Evolutionary conservation across 2,113 vertebrate genomes (phyloP).

Genomic region (Mus spicilegus): DNA sequence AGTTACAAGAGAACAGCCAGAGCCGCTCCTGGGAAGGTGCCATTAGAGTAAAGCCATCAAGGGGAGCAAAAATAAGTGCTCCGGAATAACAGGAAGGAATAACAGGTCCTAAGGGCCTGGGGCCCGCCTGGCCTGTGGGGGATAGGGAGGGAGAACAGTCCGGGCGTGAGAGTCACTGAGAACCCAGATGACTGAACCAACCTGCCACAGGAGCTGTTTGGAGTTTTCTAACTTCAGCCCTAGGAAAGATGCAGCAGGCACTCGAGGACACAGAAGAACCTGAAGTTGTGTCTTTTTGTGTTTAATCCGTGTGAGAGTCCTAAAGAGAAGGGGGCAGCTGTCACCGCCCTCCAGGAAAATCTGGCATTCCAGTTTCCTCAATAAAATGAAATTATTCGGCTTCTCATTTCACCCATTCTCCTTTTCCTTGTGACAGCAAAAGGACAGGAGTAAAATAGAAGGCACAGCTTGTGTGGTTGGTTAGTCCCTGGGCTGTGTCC

Average conservation of each 20-base stretch:
- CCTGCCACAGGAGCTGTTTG: not conserved
- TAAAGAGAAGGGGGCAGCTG: not conserved
- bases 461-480: not conserved
- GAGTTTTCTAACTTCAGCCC: not conserved
- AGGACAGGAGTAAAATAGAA: not conserved
- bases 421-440: not conserved
- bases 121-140: not conserved
- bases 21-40: not conserved
- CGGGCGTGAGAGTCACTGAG: fast-evolving
- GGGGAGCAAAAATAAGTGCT: not conserved
- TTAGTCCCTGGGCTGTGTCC: not conserved
- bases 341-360: not conserved
- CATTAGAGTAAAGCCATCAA: not conserved
- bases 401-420: no score
- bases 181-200: not conserved
- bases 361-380: not conserved
- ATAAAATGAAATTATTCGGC: not conserved
- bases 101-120: not conserved
- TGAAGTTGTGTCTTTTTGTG: not conserved
- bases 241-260: not conserved
- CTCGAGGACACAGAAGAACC: not conserved
- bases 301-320: not conserved
- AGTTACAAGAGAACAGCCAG: not conserved
- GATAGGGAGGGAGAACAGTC: not conserved
- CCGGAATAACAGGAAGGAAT: not conserved